phyloP scores from a whole-genome alignment of 2,797 vertebrate species.

The Crocidura indochinensis region DNA sequence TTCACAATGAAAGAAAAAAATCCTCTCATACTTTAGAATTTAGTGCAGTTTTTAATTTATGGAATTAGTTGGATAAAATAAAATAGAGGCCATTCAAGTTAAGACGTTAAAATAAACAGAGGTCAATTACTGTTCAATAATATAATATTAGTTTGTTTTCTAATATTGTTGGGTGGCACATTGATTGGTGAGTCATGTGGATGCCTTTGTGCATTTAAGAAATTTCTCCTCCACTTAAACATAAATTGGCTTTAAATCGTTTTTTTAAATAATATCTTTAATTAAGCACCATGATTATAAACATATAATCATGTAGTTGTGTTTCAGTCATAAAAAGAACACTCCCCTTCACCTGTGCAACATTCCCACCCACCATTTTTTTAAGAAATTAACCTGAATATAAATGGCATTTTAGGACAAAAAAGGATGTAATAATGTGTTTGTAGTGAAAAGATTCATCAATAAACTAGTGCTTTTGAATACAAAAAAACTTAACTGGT shows the following conservation, averaged over 20 bases:
- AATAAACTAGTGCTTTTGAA: conserved; percentile 30
- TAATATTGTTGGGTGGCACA: no score
- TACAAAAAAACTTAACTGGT: not conserved
- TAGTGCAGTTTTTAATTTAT: conserved; percentile 42
- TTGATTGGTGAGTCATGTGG: no score
- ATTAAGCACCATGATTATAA: no score
- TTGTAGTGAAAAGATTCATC: not conserved
- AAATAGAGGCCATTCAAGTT: not conserved
- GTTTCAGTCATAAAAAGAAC: no score
- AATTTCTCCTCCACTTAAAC: no score
- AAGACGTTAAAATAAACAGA: not conserved
- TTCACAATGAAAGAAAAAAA: conserved; percentile 18
- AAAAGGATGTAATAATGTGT: not conserved
- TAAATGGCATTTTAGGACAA: not conserved
- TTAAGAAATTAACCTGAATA: not conserved
- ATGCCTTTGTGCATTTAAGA: no score
- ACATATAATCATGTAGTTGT: no score
- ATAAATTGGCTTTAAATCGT: no score
- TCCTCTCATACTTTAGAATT: not conserved
- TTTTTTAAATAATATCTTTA: no score
- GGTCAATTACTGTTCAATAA: not conserved
- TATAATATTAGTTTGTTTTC: no score
- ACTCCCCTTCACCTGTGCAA: no score
- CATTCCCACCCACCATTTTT: not conserved
- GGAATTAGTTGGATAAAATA: not conserved